Evolutionary conservation across 37 sponge, comb jelly and placozoan species (phyloP).

Genomic region (Oscarella lobularis): DNA sequence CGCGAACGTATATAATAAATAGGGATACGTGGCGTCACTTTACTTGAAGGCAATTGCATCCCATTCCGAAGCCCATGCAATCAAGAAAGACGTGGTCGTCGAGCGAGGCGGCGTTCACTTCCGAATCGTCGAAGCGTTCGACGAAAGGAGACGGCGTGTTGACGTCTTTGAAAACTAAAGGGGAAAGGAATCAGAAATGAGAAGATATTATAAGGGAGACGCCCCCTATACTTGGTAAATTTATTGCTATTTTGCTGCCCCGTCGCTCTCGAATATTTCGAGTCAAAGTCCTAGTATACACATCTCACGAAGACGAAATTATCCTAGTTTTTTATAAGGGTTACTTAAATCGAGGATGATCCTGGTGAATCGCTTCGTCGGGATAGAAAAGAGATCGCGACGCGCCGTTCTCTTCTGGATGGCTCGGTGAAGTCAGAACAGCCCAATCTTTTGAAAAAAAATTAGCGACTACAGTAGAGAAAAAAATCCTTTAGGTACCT

Average conservation of each 20-base stretch:
- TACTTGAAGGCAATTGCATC: constrained; percentile 88
- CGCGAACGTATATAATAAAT: not conserved
- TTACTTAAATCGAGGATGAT: constrained; percentile 82
- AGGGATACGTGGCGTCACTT: too few species aligned
- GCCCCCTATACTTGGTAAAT: constrained; percentile 69
- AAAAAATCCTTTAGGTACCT: too few species aligned
- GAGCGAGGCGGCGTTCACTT: constrained; percentile 31
- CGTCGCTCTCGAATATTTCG: constrained; percentile 78
- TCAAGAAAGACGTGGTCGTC: constrained; percentile 93
- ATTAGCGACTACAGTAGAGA: too few species aligned
- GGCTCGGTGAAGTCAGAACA: constrained; percentile 76
- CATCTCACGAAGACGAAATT: not conserved
- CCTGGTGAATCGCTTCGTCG: constrained; percentile 64
- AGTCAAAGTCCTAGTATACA: constrained; percentile 66
- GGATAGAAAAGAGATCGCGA: constrained; percentile 83
- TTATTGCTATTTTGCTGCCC: constrained; percentile 68
- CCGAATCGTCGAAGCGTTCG: constrained; percentile 33
- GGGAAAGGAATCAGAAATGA: too few species aligned
- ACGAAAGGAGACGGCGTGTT: constrained; percentile 55
- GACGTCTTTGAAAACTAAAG: constrained; percentile 46
- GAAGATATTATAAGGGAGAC: too few species aligned
- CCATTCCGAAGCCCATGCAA: constrained; percentile 96
- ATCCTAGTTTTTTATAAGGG: not conserved
- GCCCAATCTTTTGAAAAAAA: constrained; percentile 31
- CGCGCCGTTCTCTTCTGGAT: constrained; percentile 28